Conservation (phyloP, 2,113 vertebrate genomes). For the Festucalex cinctus region DNA sequence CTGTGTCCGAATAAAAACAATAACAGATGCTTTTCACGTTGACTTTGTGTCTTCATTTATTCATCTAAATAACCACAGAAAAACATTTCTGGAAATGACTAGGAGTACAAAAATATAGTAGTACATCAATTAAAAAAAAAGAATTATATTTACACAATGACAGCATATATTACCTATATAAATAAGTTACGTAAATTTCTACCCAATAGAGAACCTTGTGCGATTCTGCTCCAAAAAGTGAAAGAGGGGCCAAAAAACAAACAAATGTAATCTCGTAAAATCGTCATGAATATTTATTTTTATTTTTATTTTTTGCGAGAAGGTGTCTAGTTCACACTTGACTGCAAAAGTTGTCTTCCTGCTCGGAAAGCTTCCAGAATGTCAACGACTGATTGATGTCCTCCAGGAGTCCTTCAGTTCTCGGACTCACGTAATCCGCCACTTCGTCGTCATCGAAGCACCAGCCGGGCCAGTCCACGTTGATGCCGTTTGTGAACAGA, state of each 20-base stretch:
- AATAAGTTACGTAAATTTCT: conserved; percentile 22
- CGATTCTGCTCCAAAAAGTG: not conserved
- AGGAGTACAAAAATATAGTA: conserved; percentile 36
- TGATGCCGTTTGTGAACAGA: conserved; percentile 43
- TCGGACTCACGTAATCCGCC: conserved; percentile 39
- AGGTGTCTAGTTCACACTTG: conserved; percentile 43
- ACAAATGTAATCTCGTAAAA: not conserved
- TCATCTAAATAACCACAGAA: conserved; percentile 9
- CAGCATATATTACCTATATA: conserved; percentile 6
- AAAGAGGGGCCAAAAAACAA: not conserved
- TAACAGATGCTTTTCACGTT: conserved; percentile 20
- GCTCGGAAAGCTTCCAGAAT: conserved; percentile 16
- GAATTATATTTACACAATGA: conserved; percentile 25
- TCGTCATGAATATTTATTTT: not conserved
- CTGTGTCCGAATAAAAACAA: not conserved
- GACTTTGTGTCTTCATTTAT: conserved; percentile 23
- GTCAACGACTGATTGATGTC: conserved; percentile 29
- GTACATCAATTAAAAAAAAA: conserved; percentile 4
- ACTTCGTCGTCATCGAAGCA: conserved; percentile 69
- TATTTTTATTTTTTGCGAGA: not conserved
- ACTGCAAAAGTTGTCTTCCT: conserved; percentile 53
- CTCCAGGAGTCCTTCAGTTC: conserved; percentile 31
- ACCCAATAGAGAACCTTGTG: conserved; percentile 12
- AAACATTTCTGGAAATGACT: not conserved
- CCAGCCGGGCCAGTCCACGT: conserved; percentile 74